Percentiles rank a stretch among this genome's conserved stretches.
phyloP scores from a whole-genome alignment of 37 sponge, comb jelly and placozoan genomes.

The Halichondria panicea region DNA sequence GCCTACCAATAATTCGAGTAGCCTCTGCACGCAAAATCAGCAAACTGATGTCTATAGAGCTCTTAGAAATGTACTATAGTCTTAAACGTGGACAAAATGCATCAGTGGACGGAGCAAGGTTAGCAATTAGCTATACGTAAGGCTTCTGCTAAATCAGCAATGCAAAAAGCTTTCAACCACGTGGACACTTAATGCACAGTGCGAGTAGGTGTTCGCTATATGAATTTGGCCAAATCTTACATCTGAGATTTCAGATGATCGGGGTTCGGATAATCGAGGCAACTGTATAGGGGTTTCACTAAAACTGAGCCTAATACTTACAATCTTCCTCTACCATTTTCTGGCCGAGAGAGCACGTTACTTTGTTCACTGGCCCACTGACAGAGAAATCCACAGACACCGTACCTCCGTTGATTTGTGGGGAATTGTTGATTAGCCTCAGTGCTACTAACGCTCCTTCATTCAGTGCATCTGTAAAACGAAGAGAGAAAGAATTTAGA shows the following conservation, averaged over 20 bases:
- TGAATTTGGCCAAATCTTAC: background rate
- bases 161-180: too few relatives aligned
- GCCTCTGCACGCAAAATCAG: too few relatives aligned
- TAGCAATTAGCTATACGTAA: too few relatives aligned
- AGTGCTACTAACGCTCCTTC: background rate
- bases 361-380: background rate
- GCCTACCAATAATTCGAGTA: too few relatives aligned
- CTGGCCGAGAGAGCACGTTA: background rate
- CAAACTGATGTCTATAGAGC: too few relatives aligned
- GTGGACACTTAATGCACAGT: too few relatives aligned
- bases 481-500: too few relatives aligned
- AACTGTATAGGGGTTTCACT: background rate
- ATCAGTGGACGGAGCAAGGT: too few relatives aligned
- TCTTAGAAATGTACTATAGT: too few relatives aligned
- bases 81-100: too few relatives aligned
- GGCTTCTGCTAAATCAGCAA: too few relatives aligned
- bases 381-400: slow-evolving; percentile 5
- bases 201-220: background rate
- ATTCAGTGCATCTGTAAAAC: too few relatives aligned
- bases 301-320: background rate
- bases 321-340: background rate
- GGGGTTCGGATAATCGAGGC: background rate
- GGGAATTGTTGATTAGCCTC: background rate
- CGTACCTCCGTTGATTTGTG: background rate
- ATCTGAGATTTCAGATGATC: background rate